Evolutionary conservation across 1,140 invertebrate species (phyloP).

Genomic region (Macrostomum lignano): DNA sequence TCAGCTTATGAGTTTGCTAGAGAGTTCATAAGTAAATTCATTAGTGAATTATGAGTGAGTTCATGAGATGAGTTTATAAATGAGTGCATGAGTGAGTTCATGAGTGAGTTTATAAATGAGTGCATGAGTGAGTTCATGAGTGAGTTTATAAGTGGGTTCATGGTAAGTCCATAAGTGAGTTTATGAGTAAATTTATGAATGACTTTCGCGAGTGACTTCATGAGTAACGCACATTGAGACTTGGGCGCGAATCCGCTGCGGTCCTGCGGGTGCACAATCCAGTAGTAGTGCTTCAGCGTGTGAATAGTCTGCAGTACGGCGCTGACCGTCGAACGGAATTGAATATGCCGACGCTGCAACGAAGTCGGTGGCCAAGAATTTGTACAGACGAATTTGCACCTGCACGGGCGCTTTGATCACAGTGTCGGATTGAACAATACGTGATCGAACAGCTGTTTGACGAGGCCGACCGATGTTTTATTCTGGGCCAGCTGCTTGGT

Average conservation of each 20-base stretch:
- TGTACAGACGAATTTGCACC: constrained; percentile 70
- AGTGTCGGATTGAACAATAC: constrained; percentile 89
- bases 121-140: too few relatives aligned
- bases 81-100: too few relatives aligned
- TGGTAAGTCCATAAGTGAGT: too few relatives aligned
- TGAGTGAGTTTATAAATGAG: too few relatives aligned
- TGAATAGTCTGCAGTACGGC: constrained; percentile 91
- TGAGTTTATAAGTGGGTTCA: too few relatives aligned
- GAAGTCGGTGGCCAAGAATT: constrained; percentile 86
- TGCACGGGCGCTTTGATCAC: constrained; percentile 64
- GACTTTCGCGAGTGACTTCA: too few relatives aligned
- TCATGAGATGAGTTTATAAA: too few relatives aligned
- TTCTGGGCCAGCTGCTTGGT: too few relatives aligned
- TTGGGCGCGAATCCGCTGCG: constrained; percentile 79
- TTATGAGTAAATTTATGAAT: too few relatives aligned
- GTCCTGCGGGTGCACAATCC: constrained; percentile 72
- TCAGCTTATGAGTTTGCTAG: too few relatives aligned
- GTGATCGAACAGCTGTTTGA: constrained; percentile 93
- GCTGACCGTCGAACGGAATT: constrained; percentile 77
- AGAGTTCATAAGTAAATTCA: too few relatives aligned
- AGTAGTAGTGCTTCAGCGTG: constrained; percentile 92
- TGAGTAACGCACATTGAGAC: constrained; percentile 53
- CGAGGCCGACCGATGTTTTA: constrained; percentile 59
- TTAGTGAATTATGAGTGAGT: too few relatives aligned
- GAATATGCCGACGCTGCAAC: constrained; percentile 81